These are phyloP conservation scores for Eueides isabella DNA, from an alignment of 1,140 invertebrate species.

Conservation along the genomic window DNA sequence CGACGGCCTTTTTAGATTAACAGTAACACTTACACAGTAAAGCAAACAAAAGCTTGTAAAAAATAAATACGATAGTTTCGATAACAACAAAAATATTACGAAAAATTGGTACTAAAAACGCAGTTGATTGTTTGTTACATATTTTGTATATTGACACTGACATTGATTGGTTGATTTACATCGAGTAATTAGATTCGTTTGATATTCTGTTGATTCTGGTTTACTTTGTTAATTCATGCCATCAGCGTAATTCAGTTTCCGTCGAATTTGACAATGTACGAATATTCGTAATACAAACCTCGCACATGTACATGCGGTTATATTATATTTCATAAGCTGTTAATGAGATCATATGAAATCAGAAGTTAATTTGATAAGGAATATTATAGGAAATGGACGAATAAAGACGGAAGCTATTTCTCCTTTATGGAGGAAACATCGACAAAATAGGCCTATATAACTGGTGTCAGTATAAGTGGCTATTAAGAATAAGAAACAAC, in stretches of 20 bases:
- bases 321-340: conserved; percentile 11
- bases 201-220: conserved; percentile 20
- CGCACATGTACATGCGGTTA: no score
- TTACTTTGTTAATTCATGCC: conserved; percentile 29
- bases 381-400: background rate
- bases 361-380: background rate
- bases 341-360: background rate
- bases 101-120: background rate
- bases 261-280: conserved; percentile 19
- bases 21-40: no score
- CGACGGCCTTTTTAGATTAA: no score
- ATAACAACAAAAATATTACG: background rate
- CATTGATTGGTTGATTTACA: conserved; percentile 21
- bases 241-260: conserved; percentile 24
- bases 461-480: no score
- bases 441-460: no score
- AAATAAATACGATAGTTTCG: no score
- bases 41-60: no score
- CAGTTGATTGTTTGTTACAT: background rate
- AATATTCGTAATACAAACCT: no score
- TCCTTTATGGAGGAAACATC: no score
- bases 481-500: no score
- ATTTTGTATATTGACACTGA: conserved; percentile 15
- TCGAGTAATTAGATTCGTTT: conserved; percentile 25
- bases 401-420: no score